A percentile compares a stretch with the other conserved stretches of the same genome.
Conservation (phyloP, 2,113 vertebrate species). For the Cygnus buccinator region DNA sequence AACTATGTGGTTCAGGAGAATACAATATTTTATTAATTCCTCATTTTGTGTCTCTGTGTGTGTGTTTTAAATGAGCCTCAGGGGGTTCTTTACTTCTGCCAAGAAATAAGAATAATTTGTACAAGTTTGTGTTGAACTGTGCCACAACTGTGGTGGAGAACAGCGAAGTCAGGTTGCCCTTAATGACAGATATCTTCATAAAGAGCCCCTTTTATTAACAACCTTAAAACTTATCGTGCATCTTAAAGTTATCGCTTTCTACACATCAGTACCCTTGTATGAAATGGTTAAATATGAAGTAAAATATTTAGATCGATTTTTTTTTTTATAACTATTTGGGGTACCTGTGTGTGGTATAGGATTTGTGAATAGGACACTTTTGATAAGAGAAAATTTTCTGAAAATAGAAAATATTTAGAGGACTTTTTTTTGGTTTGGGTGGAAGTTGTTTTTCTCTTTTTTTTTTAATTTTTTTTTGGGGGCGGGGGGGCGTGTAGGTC, state of each 20-base stretch:
- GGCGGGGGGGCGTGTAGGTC: neutral
- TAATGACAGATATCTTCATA: neutral
- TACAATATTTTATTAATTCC: conserved; percentile 47
- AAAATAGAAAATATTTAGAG: too few relatives aligned
- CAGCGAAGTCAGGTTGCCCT: neutral
- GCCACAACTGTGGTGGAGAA: neutral
- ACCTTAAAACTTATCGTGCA: neutral
- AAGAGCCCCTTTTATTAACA: neutral
- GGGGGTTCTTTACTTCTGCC: conserved; percentile 43
- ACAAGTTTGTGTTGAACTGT: neutral
- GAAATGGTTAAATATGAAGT: neutral
- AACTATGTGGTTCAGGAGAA: conserved; percentile 50
- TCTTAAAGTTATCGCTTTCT: neutral
- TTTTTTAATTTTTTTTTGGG: neutral
- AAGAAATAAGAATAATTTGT: conserved; percentile 33
- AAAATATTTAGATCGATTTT: neutral
- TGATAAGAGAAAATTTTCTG: neutral
- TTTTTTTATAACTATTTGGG: accelerated
- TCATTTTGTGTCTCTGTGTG: neutral
- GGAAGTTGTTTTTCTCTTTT: neutral
- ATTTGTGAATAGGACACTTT: neutral
- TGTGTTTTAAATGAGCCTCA: conserved; percentile 31
- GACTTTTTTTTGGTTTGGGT: neutral
- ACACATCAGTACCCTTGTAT: neutral
- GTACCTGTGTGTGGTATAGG: accelerated